Conservation (phyloP, 2,113 vertebrate genomes). For the Petrocephalus microphthalmus region DNA sequence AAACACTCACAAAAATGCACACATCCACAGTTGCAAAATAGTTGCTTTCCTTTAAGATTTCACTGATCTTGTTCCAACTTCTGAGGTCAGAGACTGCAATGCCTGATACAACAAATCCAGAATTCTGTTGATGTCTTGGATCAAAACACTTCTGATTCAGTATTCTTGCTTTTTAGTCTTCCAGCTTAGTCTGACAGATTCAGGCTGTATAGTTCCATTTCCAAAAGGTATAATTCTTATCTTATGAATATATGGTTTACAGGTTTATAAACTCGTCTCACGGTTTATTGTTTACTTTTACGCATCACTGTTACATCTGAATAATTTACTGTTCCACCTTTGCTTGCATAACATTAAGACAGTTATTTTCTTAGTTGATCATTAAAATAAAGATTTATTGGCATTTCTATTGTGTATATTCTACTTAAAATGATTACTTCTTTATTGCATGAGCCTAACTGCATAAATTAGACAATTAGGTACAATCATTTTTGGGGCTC, state of each 20-base stretch:
- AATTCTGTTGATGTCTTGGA: not conserved
- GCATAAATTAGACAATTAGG: not conserved
- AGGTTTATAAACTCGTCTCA: not conserved
- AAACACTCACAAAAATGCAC: not conserved
- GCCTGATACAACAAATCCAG: not conserved
- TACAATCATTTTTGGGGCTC: not conserved
- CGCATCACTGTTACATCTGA: not conserved
- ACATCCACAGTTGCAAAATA: not conserved
- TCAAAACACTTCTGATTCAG: not conserved
- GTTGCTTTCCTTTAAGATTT: not conserved
- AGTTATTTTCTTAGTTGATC: not conserved
- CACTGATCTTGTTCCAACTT: not conserved
- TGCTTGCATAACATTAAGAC: not conserved
- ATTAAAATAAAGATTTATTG: not conserved
- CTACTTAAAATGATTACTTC: not conserved
- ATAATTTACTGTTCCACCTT: not conserved
- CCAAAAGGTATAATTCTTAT: not conserved
- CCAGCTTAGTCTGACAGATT: not conserved
- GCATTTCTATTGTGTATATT: not conserved
- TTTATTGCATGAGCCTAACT: not conserved
- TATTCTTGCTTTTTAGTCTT: not conserved
- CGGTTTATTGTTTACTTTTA: not conserved
- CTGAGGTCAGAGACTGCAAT: not conserved
- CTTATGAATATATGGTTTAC: not conserved
- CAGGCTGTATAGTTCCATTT: not conserved